Evolutionary conservation across 2,113 vertebrate species (phyloP).

Genomic region (Aplodontia rufa): DNA sequence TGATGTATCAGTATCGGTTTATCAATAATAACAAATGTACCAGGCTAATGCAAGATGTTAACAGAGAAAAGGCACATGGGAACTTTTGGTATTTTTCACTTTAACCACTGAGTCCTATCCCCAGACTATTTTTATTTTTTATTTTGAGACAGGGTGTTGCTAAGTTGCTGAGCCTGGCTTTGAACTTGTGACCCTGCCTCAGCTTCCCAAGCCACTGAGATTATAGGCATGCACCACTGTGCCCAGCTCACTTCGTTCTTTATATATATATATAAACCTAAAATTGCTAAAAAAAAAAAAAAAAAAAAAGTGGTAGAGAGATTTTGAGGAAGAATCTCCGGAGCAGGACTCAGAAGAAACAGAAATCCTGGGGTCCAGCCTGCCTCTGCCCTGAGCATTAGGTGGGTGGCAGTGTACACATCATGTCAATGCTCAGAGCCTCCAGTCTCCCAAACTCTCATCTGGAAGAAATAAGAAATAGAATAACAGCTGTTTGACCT

Average conservation of each 20-base stretch:
- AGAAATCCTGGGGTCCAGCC: not conserved
- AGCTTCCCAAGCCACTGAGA: no score
- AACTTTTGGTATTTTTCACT: not conserved
- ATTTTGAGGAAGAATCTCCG: not conserved
- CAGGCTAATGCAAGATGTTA: not conserved
- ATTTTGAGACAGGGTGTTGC: no score
- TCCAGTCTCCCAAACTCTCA: not conserved
- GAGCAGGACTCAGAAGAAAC: not conserved
- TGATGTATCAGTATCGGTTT: not conserved
- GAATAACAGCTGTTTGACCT: not conserved
- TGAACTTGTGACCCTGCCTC: no score
- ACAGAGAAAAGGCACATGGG: no score
- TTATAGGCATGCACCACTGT: no score
- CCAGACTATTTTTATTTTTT: not conserved
- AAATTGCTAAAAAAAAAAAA: not conserved
- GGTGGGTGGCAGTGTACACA: fast-evolving
- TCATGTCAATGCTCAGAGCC: fast-evolving
- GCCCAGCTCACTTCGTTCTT: no score
- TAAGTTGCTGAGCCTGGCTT: no score
- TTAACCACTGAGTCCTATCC: no score
- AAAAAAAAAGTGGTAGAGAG: not conserved
- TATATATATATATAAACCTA: no score
- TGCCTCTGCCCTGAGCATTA: not conserved
- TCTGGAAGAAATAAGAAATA: not conserved
- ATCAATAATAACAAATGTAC: not conserved